phyloP scores from a whole-genome alignment of 2,888 invertebrate genomes.

The Philaethria dido region DNA sequence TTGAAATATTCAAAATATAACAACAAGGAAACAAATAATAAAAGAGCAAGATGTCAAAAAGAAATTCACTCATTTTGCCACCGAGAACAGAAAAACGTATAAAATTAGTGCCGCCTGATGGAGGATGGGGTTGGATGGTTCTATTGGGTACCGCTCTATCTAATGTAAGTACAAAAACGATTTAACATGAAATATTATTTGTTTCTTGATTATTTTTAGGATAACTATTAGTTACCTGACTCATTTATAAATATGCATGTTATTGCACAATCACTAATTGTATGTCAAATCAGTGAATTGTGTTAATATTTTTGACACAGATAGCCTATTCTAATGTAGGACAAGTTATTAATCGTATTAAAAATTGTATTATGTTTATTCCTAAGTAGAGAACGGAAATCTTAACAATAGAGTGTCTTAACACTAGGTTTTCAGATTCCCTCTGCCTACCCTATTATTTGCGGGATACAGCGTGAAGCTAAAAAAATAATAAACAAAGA shows the following conservation, averaged over 20 bases:
- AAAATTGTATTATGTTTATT: neutral
- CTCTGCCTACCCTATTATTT: too few relatives aligned
- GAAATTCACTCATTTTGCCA: constrained; percentile 52
- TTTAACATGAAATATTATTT: neutral
- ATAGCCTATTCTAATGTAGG: neutral
- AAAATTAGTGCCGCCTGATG: constrained; percentile 84
- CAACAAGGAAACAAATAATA: neutral
- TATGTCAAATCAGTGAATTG: neutral
- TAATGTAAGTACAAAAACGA: constrained; percentile 82
- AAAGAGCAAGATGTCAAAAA: constrained; percentile 53
- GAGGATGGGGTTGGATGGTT: constrained; percentile 90
- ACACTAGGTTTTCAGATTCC: too few relatives aligned
- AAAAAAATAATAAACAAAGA: too few relatives aligned
- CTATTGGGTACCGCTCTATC: constrained; percentile 86
- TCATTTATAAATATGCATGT: neutral
- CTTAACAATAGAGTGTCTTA: too few relatives aligned
- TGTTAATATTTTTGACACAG: constrained; percentile 1
- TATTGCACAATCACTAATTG: neutral
- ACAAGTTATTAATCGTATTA: neutral
- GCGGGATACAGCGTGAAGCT: too few relatives aligned
- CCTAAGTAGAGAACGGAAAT: too few relatives aligned
- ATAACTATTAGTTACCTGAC: neutral
- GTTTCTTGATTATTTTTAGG: neutral
- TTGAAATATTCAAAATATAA: neutral
- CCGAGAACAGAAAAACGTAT: constrained; percentile 62